phyloP scores from a whole-genome alignment of 2,113 vertebrate species.

The Lepisosteus oculatus region DNA sequence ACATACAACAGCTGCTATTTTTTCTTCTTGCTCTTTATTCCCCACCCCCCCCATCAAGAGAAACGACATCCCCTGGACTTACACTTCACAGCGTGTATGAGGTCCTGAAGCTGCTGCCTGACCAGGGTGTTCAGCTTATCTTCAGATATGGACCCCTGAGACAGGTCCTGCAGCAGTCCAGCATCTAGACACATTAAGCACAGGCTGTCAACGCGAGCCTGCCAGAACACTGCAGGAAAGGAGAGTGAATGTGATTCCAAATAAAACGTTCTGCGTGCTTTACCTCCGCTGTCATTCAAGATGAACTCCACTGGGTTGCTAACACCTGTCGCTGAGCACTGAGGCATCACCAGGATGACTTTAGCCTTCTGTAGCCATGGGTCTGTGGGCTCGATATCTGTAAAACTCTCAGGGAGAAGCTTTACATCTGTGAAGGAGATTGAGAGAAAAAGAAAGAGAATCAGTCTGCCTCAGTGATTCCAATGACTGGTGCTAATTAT shows the following conservation, averaged over 20 bases:
- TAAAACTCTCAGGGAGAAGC: conserved; percentile 71
- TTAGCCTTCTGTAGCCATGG: conserved; percentile 64
- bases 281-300: conserved; percentile 81
- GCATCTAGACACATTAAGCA: conserved; percentile 63
- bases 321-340: conserved; percentile 77
- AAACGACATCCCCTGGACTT: conserved; percentile 47
- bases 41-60: no score
- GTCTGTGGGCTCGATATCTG: conserved; percentile 60
- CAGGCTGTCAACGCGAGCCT: background rate
- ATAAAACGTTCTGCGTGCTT: background rate
- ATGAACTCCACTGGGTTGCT: conserved; percentile 84
- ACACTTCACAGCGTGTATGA: conserved; percentile 81
- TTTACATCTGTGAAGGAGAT: conserved; percentile 68
- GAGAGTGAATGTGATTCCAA: no score
- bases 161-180: conserved; percentile 76
- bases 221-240: background rate
- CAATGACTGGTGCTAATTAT: no score
- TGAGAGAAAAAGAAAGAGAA: no score
- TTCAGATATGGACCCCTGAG: conserved; percentile 67
- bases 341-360: conserved; percentile 77
- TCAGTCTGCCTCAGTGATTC: no score
- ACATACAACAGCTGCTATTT: conserved; percentile 16
- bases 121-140: conserved; percentile 72
- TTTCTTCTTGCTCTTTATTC: no score
- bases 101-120: conserved; percentile 69